A percentile compares a stretch with the other conserved stretches of the same genome.
phyloP scores from a whole-genome alignment of 2,113 vertebrate species.

The Corydoras sp. region DNA sequence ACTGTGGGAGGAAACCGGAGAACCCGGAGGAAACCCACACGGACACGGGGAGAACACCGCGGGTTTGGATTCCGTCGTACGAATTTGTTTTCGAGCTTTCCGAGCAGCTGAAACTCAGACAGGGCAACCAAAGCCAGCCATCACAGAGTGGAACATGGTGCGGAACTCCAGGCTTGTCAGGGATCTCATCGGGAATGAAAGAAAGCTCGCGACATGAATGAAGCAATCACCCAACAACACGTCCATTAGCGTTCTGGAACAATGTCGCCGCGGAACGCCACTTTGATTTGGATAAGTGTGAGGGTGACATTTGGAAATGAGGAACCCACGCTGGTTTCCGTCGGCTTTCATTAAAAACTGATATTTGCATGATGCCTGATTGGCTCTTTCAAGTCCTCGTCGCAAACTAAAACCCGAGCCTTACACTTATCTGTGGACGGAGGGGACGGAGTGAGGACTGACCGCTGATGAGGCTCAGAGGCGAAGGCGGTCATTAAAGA shows the following conservation, averaged over 20 bases:
- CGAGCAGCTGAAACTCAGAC: slow-evolving; percentile 10
- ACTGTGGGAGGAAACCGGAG: no score
- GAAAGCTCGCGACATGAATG: slow-evolving; percentile 24
- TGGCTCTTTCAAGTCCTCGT: neutral
- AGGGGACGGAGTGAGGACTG: no score
- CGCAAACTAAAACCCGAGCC: no score
- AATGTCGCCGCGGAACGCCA: neutral
- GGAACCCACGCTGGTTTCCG: slow-evolving; percentile 16
- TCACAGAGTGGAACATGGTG: slow-evolving; percentile 11
- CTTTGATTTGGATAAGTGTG: slow-evolving; percentile 10
- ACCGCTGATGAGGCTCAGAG: no score
- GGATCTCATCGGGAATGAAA: slow-evolving; percentile 16
- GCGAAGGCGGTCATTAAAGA: no score
- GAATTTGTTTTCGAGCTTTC: slow-evolving; percentile 25
- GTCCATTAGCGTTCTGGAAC: slow-evolving; percentile 14
- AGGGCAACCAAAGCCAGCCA: slow-evolving; percentile 11
- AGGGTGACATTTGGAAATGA: slow-evolving; percentile 19
- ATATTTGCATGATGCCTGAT: slow-evolving; percentile 4
- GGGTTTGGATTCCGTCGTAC: neutral
- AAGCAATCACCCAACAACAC: slow-evolving; percentile 23
- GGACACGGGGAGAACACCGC: neutral
- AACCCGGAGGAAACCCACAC: no score
- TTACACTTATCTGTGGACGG: no score
- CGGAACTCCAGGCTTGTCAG: slow-evolving; percentile 7
- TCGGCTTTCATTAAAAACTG: neutral